Evolutionary conservation across 2,797 vertebrate genomes (phyloP), one percentile per base, ranked within the genome.

Genomic region (Paratrypauchen microcephalus): DNA sequence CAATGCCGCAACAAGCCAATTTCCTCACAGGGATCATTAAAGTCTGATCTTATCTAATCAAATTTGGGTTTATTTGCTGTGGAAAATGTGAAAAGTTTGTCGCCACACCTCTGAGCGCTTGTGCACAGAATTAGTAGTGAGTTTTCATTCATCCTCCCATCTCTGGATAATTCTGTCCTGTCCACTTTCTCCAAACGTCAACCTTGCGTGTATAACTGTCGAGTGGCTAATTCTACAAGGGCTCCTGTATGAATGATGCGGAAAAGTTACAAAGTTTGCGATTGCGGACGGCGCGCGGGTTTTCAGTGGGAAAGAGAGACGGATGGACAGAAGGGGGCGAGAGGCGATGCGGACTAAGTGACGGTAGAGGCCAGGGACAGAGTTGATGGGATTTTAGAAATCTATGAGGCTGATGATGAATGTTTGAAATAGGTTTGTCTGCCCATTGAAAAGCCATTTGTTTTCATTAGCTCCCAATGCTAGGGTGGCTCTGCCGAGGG

Each of bases 351-450:
- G 87, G 83, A 86, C 77, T 85, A 68, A 77, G 83, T 76, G 61
- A 83, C 86, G 87, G 85, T 85, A 83, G 81, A 82, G 86, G 74
- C 88, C 81, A 83, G 90, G 90, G 92, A 93, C 87, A 70, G 84
- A 85, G 86, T 90, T 92, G 91, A 93, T 93, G 87, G 91, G 90
- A 92, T 93, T 93, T 92, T 88, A 84, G 90, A 92, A 92, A 92
- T 93, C 93, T 92, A 90, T 91, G 88, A 89, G 87, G 91, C 87
- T 88, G 88, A 87, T 93, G 92, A 94, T 94, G 89, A 93, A 94
- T 94, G 93, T 92, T 87, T 91, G 90, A 92, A 93, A 93, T 92
- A 90, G 91, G 90, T 92, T 93, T 92, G 92, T 93, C 90, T 93
- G 86, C 87, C 86, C 87, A 88, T 90, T 93, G 91, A 92, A 92